phyloP scores from a whole-genome alignment of 2,797 vertebrate species.

The Jordanella pulchra region DNA sequence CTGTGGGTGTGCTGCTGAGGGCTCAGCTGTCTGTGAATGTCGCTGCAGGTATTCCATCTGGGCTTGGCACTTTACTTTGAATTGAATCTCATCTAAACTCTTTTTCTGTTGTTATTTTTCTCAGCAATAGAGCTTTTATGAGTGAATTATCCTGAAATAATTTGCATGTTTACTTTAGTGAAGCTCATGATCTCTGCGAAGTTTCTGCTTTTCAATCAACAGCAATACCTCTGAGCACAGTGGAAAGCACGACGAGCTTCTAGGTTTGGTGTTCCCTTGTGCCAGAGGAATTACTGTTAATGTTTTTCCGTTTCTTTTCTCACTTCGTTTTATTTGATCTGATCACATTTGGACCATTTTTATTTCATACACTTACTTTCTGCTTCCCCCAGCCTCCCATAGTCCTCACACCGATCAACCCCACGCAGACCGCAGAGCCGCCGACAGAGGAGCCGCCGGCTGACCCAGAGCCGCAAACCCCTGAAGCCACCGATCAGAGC shows the following conservation, averaged over 20 bases:
- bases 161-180: constrained; percentile 9
- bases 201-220: constrained; percentile 22
- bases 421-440: constrained; percentile 73
- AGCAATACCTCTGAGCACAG: constrained; percentile 51
- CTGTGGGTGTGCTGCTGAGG: constrained; percentile 70
- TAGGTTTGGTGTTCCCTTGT: constrained; percentile 10
- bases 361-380: constrained; percentile 34
- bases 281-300: constrained; percentile 54
- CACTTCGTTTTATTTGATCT: constrained; percentile 7
- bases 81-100: constrained; percentile 20
- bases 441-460: constrained; percentile 60
- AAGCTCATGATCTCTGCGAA: neutral
- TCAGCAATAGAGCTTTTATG: neutral
- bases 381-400: constrained; percentile 79
- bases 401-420: constrained; percentile 81
- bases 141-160: constrained; percentile 2
- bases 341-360: constrained; percentile 22
- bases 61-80: constrained; percentile 43
- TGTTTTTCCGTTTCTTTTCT: constrained; percentile 16
- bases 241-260: neutral
- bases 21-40: constrained; percentile 70
- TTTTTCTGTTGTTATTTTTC: constrained; percentile 20
- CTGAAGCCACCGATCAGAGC: constrained; percentile 58
- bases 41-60: constrained; percentile 65
- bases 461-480: constrained; percentile 54